Conservation (phyloP, 2,888 invertebrate genomes). For the Tiliacea citrago region DNA sequence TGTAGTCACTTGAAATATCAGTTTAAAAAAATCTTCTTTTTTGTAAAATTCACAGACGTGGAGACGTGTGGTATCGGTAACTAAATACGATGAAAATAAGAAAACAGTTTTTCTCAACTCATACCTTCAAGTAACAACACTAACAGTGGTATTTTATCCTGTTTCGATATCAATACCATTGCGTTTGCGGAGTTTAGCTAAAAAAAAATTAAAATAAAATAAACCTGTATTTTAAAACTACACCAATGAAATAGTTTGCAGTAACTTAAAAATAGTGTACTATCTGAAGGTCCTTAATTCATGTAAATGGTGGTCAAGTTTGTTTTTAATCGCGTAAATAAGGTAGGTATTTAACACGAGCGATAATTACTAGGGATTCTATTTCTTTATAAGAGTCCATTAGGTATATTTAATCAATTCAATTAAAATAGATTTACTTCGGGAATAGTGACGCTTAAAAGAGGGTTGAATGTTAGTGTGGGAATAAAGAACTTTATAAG, state of each 20-base stretch:
- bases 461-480: slow-evolving; percentile 28
- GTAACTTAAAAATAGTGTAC: not conserved
- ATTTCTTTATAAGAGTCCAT: not conserved
- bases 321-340: not conserved
- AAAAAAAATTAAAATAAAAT: too few species aligned
- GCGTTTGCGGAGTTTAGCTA: too few species aligned
- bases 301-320: not conserved
- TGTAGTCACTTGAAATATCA: too few species aligned
- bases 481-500: slow-evolving; percentile 8
- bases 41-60: too few species aligned
- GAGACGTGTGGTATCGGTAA: too few species aligned
- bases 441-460: not conserved
- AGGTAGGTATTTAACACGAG: not conserved
- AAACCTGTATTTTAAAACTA: not conserved
- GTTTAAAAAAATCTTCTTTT: too few species aligned
- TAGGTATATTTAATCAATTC: not conserved
- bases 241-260: not conserved
- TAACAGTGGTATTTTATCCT: too few species aligned
- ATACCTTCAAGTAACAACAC: too few species aligned
- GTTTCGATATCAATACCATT: too few species aligned
- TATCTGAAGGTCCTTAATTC: not conserved
- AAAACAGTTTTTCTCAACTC: too few species aligned
- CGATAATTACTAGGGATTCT: not conserved
- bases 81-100: too few species aligned
- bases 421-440: slow-evolving; percentile 1